phyloP scores from a whole-genome alignment of 1,140 invertebrate genomes.

The Pseudomyrmex gracilis region DNA sequence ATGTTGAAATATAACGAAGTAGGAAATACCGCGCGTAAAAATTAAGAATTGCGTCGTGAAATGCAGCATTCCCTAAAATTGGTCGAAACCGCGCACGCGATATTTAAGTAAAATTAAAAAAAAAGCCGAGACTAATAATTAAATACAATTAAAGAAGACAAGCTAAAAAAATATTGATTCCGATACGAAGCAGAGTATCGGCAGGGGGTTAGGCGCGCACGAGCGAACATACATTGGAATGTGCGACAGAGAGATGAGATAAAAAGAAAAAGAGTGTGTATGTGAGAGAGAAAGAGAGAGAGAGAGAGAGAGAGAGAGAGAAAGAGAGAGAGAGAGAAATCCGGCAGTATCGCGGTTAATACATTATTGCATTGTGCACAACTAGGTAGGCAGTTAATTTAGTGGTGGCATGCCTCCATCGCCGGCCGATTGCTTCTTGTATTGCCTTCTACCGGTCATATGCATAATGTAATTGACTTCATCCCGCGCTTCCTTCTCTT shows the following conservation, averaged over 20 bases:
- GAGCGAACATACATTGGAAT: conserved; percentile 30
- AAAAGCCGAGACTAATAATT: background rate
- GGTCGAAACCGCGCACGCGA: background rate
- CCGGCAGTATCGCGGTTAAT: conserved; percentile 62
- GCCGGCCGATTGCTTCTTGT: conserved; percentile 77
- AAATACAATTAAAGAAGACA: background rate
- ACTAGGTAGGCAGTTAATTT: conserved; percentile 80
- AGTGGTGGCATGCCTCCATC: conserved; percentile 71
- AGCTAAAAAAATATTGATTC: conserved; percentile 9
- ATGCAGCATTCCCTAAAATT: background rate
- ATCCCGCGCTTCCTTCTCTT: conserved; percentile 70
- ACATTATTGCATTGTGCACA: conserved; percentile 78
- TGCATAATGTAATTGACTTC: conserved; percentile 82
- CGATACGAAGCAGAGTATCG: conserved; percentile 13
- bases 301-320: conserved; percentile 15
- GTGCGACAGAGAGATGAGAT: conserved; percentile 21
- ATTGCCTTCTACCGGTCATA: conserved; percentile 78
- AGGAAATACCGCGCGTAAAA: background rate
- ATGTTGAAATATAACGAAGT: conserved; percentile 23
- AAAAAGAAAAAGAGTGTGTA: background rate
- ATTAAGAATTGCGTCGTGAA: background rate
- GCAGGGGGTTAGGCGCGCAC: background rate
- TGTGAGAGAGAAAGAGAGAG: conserved; percentile 21
- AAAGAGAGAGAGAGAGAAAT: background rate
- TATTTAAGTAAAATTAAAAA: background rate